Evolutionary conservation across 1,140 invertebrate species (phyloP).

Genomic region (Oppia nitens): DNA sequence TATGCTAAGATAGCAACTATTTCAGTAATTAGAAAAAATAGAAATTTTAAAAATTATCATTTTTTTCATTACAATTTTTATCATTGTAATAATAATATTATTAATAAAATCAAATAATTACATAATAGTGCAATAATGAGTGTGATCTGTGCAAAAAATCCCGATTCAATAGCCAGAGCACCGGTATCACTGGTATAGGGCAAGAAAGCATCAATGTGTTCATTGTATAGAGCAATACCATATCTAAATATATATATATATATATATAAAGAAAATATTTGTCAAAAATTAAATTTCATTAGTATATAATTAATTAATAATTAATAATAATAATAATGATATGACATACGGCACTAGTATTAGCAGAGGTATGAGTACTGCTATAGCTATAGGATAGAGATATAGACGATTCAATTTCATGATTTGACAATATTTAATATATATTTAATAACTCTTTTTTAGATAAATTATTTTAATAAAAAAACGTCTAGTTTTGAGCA

Average conservation of each 20-base stretch:
- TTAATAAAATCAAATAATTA: background rate
- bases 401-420: background rate
- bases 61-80: background rate
- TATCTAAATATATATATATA: background rate
- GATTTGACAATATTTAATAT: background rate
- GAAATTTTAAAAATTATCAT: background rate
- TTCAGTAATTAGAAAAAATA: background rate
- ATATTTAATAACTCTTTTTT: too few relatives aligned
- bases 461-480: too few relatives aligned
- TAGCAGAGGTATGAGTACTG: background rate
- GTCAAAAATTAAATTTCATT: too few relatives aligned
- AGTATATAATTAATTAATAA: too few relatives aligned
- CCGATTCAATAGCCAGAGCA: background rate
- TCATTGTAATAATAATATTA: background rate
- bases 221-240: background rate
- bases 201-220: background rate
- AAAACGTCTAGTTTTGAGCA: background rate
- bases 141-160: constrained; percentile 2
- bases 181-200: background rate
- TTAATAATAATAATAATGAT: too few relatives aligned
- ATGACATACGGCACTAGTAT: background rate
- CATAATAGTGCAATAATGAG: background rate
- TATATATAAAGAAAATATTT: background rate
- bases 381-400: background rate
- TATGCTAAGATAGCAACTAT: background rate